These are phyloP conservation scores for Drosophila carrolli DNA, from an alignment of 1,140 invertebrate genomes.

Conservation along the genomic window DNA sequence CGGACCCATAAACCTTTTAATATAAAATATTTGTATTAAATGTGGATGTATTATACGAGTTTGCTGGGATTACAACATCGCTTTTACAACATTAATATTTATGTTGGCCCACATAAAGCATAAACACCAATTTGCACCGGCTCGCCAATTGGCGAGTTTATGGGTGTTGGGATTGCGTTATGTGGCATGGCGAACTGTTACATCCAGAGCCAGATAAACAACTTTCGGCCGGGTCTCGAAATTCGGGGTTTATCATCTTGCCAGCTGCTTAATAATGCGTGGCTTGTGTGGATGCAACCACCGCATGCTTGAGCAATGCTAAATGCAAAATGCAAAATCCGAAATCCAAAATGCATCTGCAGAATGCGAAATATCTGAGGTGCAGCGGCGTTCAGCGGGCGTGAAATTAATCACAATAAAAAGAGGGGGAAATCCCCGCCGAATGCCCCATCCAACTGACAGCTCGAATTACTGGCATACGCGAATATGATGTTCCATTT, in stretches of 20 bases:
- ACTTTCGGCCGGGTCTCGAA: constrained; percentile 57
- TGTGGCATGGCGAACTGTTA: constrained; percentile 23
- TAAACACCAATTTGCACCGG: constrained; percentile 62
- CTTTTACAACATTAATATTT: constrained; percentile 60
- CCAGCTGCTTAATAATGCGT: constrained; percentile 79
- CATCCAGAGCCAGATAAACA: constrained; percentile 53
- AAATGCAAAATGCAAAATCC: constrained; percentile 44
- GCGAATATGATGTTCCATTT: constrained; percentile 65
- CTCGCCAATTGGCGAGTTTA: constrained; percentile 45
- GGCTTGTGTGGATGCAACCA: constrained; percentile 49
- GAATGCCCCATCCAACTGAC: constrained; percentile 30
- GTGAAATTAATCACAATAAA: constrained; percentile 72
- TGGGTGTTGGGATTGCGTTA: constrained; percentile 53
- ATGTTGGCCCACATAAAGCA: constrained; percentile 71
- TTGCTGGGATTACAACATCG: constrained; percentile 56
- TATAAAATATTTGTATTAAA: constrained; percentile 36
- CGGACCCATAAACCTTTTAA: constrained; percentile 42
- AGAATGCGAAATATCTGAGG: constrained; percentile 56
- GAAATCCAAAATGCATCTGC: constrained; percentile 65
- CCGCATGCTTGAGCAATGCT: constrained; percentile 25
- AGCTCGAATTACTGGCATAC: constrained; percentile 70
- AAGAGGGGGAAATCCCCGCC: constrained; percentile 19
- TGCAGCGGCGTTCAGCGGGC: constrained; percentile 58
- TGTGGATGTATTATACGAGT: constrained; percentile 57
- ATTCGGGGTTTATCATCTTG: constrained; percentile 47